phyloP scores from a whole-genome alignment of 2,797 vertebrate genomes.

The Spinibarbus caldwelli region DNA sequence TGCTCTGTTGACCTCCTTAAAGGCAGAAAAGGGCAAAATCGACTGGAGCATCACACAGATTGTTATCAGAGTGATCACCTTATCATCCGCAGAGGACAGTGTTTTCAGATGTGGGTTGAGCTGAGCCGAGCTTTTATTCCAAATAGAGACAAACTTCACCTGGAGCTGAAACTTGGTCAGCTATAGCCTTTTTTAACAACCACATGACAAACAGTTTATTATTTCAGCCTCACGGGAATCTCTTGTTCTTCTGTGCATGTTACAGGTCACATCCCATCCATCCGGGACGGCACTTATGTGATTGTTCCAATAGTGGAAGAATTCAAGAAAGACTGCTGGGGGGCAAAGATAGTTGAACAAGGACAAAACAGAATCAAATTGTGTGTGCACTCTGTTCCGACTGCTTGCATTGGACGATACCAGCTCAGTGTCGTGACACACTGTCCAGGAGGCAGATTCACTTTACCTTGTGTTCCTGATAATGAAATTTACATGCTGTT shows the following conservation, averaged over 20 bases:
- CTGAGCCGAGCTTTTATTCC: conserved; percentile 77
- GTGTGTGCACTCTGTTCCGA: conserved; percentile 77
- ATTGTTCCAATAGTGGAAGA: conserved; percentile 76
- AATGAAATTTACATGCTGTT: conserved; percentile 42
- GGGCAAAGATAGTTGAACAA: conserved; percentile 73
- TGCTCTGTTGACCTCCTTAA: conserved; percentile 79
- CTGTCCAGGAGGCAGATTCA: conserved; percentile 66
- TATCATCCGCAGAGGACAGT: conserved; percentile 85
- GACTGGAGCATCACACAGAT: conserved; percentile 81
- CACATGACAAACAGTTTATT: background rate
- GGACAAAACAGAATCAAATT: conserved; percentile 71
- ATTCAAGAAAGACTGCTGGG: conserved; percentile 76
- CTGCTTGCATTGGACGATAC: conserved; percentile 81
- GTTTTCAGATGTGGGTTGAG: conserved; percentile 79
- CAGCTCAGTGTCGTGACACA: conserved; percentile 78
- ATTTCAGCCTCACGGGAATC: conserved; percentile 74
- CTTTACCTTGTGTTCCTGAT: background rate
- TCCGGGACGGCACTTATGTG: conserved; percentile 81
- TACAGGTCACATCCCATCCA: conserved; percentile 71
- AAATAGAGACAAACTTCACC: conserved; percentile 74
- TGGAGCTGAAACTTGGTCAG: conserved; percentile 84
- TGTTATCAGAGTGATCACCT: conserved; percentile 78
- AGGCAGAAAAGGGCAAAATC: conserved; percentile 72
- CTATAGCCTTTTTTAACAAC: background rate
- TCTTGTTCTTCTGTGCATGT: conserved; percentile 54